Evolutionary conservation across 1,140 invertebrate species (phyloP).

Genomic region (Penaeus japonicus): DNA sequence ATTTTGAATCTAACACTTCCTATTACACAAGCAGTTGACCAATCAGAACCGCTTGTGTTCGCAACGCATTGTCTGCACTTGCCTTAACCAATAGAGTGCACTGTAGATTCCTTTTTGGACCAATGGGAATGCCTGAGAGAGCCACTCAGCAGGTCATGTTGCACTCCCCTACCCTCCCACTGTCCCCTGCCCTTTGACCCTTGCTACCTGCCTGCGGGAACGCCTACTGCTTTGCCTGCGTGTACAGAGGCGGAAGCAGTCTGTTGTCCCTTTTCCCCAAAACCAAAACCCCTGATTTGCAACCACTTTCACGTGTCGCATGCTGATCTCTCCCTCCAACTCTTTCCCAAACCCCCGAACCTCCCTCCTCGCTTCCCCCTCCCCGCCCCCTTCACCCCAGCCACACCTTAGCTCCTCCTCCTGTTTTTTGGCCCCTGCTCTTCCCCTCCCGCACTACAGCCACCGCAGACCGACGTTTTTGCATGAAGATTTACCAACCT

Average conservation of each 20-base stretch:
- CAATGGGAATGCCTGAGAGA: conserved; percentile 18
- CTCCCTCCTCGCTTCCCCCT: neutral
- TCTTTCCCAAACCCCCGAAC: neutral
- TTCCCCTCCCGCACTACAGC: neutral
- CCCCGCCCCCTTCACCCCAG: neutral
- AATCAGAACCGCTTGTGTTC: conserved; percentile 43
- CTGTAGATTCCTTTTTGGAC: conserved; percentile 21
- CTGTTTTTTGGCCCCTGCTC: conserved; percentile 11
- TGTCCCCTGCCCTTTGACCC: too few relatives aligned
- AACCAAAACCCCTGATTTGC: too few relatives aligned
- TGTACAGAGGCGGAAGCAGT: neutral
- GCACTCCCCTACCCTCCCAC: too few relatives aligned
- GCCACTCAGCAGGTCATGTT: neutral
- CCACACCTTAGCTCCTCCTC: neutral
- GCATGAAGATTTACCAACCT: too few relatives aligned
- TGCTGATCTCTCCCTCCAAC: too few relatives aligned
- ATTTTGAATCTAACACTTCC: conserved; percentile 38
- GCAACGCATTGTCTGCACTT: conserved; percentile 36
- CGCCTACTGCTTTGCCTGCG: neutral
- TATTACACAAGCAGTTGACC: conserved; percentile 52
- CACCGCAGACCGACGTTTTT: neutral
- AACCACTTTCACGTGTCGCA: too few relatives aligned
- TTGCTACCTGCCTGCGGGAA: neutral
- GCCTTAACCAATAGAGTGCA: conserved; percentile 51
- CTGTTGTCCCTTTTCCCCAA: too few relatives aligned